Conservation (phyloP, 2,888 invertebrate genomes). For the Bombyx huttoni region DNA sequence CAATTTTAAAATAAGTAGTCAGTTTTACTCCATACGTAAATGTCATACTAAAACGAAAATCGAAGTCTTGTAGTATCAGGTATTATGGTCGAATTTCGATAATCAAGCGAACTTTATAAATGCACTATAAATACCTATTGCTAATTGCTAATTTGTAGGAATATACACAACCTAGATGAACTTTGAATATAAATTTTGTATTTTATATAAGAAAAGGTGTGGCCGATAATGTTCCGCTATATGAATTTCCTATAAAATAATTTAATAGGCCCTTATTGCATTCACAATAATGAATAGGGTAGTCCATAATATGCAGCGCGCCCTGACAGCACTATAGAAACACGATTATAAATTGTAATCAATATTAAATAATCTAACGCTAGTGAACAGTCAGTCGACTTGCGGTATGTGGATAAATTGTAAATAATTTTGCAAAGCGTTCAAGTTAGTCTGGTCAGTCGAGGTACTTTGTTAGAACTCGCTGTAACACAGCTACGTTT, state of each 20-base stretch:
- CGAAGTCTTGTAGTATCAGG: too few relatives aligned
- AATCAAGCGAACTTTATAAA: too few relatives aligned
- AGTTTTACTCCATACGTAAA: too few relatives aligned
- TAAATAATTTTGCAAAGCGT: conserved; percentile 12
- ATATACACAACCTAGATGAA: too few relatives aligned
- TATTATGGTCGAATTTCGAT: too few relatives aligned
- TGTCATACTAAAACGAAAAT: too few relatives aligned
- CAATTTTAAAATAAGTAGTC: too few relatives aligned
- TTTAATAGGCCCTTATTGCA: background rate
- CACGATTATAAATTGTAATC: conserved; percentile 24
- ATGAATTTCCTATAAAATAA: background rate
- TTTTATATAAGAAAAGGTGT: background rate
- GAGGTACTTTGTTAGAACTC: background rate
- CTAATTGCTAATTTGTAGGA: too few relatives aligned
- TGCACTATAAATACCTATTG: too few relatives aligned
- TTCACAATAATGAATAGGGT: background rate
- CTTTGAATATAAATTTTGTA: background rate
- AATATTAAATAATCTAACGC: conserved; percentile 8
- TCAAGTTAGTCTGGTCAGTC: conserved; percentile 1
- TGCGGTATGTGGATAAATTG: conserved; percentile 11
- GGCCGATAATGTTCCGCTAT: background rate
- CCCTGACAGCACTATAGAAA: conserved; percentile 1
- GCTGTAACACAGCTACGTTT: background rate
- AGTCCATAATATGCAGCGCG: background rate
- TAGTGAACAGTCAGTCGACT: background rate